Evolutionary conservation across 1,140 invertebrate species (phyloP).

Genomic region (Acyrthosiphon pisum): DNA sequence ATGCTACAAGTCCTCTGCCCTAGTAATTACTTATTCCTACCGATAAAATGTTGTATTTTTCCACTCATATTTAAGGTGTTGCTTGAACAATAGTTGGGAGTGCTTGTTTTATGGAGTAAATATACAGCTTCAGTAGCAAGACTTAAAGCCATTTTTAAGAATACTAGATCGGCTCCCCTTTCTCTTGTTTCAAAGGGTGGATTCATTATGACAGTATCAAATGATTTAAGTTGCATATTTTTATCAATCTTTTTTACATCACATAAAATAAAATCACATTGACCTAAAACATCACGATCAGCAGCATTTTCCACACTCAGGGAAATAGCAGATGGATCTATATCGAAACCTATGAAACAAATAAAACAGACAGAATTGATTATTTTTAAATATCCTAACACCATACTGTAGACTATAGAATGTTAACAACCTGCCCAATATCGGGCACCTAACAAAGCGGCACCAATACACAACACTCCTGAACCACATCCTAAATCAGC

Average conservation of each 20-base stretch:
- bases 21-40: too few relatives aligned
- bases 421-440: conserved; percentile 59
- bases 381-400: background rate
- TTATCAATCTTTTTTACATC: conserved; percentile 65
- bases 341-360: conserved; percentile 77
- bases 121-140: conserved; percentile 81
- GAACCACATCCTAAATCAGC: conserved; percentile 93
- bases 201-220: conserved; percentile 97
- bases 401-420: conserved; percentile 61
- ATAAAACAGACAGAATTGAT: background rate
- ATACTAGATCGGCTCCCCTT: conserved; percentile 86
- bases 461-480: conserved; percentile 84
- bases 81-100: conserved; percentile 62
- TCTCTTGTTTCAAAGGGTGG: conserved; percentile 99
- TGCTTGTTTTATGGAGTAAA: conserved; percentile 92
- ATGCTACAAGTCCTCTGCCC: too few relatives aligned
- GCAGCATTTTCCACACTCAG: conserved; percentile 75
- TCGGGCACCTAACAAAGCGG: conserved; percentile 76
- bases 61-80: too few relatives aligned
- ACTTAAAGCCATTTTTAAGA: conserved; percentile 78
- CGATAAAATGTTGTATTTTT: too few relatives aligned
- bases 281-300: conserved; percentile 73
- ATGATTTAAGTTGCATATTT: conserved; percentile 72
- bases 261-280: conserved; percentile 76
- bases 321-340: conserved; percentile 81